Base-by-base conservation (phyloP, 1,140 invertebrate genomes). In the Drosophila prosaltans region DNA sequence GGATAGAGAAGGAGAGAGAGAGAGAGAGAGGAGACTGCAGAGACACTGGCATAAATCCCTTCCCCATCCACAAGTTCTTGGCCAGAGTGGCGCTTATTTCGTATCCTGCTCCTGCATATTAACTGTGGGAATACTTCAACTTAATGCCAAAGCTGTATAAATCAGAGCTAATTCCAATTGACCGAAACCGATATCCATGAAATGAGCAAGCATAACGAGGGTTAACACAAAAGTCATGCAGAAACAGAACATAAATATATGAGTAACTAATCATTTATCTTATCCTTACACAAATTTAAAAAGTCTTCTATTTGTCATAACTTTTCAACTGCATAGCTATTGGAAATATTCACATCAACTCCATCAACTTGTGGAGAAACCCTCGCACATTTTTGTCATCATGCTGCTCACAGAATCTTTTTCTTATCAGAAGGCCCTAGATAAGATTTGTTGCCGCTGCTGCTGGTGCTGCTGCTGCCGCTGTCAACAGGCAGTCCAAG, bases 401-500 rank as follows among this genome's bases (percentile, higher is more conserved):
- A 51, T 36, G 6, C 32, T 6, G 32, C 32, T 36, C 9, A 51
- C 9, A 36, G 8, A 51, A 48, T 8, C 21, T 48, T 48, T 2
- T 6, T 9, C 45, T 51, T 51, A 51, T 51, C 45, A 51, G 45
- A 51, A 3, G 8, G 8, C 21, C 1, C 8, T 51, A 51, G 45
- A 51, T 51, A 51, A 51, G 45, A 51, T 26, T 51, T 26, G 45
- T 36, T 30, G 28, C 4, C 4, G 28, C 4, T 30, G 28, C 4
- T 30, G 28, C 28, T 30, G 28, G 3, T 36, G 32, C 6, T 36
- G 32, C 32, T 10, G 59, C 24, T 43, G 30, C 54, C 59, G 65
- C 65, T 76, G 74, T 75, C 74, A 76, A 64, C 74, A 58, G 63
- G 45, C 45, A 51, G 45, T 51, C 57, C 51, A 32, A 69, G 43